A percentile compares a stretch with the other conserved stretches of the same genome.
Evolutionary conservation across 2,797 vertebrate genomes (phyloP).

Genomic region (Halcyon leucocephala): DNA sequence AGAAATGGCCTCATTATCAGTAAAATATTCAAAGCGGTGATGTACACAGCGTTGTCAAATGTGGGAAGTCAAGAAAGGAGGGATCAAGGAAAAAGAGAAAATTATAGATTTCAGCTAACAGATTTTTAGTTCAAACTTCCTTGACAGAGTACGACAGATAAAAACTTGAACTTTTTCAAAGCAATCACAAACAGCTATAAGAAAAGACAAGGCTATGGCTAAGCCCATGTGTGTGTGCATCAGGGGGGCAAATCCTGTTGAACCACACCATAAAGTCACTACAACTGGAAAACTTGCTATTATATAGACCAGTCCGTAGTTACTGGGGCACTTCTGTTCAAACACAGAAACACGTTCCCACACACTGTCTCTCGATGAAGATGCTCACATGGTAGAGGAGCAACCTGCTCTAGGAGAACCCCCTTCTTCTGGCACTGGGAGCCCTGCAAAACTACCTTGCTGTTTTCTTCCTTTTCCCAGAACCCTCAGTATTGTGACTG

Average conservation of each 20-base stretch:
- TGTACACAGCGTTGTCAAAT: not conserved
- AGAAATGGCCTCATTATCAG: not conserved
- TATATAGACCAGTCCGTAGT: rapidly evolving
- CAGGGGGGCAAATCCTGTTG: not conserved
- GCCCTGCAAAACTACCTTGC: not conserved
- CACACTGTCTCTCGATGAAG: rapidly evolving
- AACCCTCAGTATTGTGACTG: rapidly evolving
- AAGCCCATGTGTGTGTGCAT: not conserved
- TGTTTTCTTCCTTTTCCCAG: not conserved
- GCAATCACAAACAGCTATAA: not conserved
- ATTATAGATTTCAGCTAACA: not conserved
- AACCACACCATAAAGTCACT: not conserved
- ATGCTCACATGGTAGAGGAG: not conserved
- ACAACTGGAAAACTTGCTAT: not conserved
- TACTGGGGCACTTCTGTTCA: not conserved
- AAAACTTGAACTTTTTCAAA: not conserved
- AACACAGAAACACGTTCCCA: not conserved
- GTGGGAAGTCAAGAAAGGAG: not conserved
- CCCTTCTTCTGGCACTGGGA: not conserved
- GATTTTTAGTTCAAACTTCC: not conserved
- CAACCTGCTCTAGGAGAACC: not conserved
- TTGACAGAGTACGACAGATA: not conserved
- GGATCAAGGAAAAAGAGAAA: not conserved
- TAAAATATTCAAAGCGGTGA: not conserved
- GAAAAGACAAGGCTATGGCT: not conserved